These are phyloP conservation scores for Labroides dimidiatus DNA, from an alignment of 2,797 vertebrate genomes.

Conservation along the genomic window DNA sequence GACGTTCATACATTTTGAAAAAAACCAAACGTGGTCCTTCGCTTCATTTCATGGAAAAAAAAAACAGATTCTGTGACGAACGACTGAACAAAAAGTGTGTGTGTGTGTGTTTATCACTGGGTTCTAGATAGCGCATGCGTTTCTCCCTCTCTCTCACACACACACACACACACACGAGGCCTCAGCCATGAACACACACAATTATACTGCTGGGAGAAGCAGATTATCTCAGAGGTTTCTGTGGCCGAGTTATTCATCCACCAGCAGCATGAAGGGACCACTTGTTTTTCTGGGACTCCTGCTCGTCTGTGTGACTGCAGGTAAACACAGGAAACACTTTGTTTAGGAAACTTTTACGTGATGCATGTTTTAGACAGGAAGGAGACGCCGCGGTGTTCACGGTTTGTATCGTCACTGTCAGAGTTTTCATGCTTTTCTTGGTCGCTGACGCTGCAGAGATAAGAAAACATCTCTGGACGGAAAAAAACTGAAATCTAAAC, in stretches of 20 bases:
- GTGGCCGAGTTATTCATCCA: conserved; percentile 51
- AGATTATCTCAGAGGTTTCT: conserved; percentile 4
- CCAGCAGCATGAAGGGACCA: conserved; percentile 63
- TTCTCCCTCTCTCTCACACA: conserved; percentile 48
- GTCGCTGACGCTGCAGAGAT: too few relatives aligned
- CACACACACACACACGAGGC: conserved; percentile 25
- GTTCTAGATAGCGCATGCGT: conserved; percentile 46
- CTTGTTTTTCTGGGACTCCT: conserved; percentile 71
- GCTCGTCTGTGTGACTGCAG: conserved; percentile 70
- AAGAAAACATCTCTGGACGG: too few relatives aligned
- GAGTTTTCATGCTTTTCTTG: too few relatives aligned
- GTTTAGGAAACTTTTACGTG: neutral
- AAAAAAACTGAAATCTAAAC: too few relatives aligned
- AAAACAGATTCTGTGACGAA: conserved; percentile 12
- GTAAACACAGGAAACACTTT: conserved; percentile 46
- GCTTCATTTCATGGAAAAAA: neutral
- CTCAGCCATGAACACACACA: neutral
- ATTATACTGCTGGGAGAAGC: conserved; percentile 17
- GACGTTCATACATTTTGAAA: conserved; percentile 70
- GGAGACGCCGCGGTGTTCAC: too few relatives aligned
- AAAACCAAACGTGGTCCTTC: neutral
- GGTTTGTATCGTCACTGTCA: too few relatives aligned
- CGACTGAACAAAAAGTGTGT: conserved; percentile 38
- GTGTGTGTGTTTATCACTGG: conserved; percentile 24
- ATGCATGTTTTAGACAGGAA: too few relatives aligned